A percentile compares a stretch with the other conserved stretches of the same genome.
Evolutionary conservation across 2,797 vertebrate species (phyloP).

Genomic region (Sebastes trivittatus): DNA sequence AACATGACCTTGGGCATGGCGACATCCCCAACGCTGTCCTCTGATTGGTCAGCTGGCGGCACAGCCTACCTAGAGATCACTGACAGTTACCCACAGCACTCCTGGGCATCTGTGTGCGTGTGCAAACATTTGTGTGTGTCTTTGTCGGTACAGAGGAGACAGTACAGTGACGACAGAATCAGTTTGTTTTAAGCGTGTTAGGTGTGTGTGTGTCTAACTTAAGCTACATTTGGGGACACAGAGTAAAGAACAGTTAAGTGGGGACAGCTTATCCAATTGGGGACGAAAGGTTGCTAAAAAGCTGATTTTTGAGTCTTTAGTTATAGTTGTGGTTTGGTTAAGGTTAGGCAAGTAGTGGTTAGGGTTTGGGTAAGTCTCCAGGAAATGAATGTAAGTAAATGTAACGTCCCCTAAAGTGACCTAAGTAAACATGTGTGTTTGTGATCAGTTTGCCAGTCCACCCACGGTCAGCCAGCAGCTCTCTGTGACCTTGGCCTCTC

Average conservation of each 20-base stretch:
- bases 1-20: slow-evolving; percentile 53
- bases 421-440: neutral
- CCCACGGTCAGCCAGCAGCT: neutral
- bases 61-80: slow-evolving; percentile 50
- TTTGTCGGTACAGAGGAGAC: neutral
- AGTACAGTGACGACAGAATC: neutral
- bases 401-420: too few species aligned
- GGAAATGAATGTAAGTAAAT: neutral
- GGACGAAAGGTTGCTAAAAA: neutral
- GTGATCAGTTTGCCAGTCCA: neutral
- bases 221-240: neutral
- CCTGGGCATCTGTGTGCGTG: neutral
- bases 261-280: too few species aligned
- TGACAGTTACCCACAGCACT: neutral
- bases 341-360: neutral
- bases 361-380: neutral
- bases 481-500: neutral
- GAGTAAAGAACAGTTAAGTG: neutral
- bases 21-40: slow-evolving; percentile 20
- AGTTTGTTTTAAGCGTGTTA: neutral
- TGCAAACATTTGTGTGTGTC: slow-evolving; percentile 23
- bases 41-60: slow-evolving; percentile 58
- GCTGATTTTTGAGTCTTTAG: neutral
- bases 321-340: neutral
- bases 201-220: neutral